A percentile compares a stretch with the other conserved stretches of the same genome.
Evolutionary conservation across 2,113 vertebrate species (phyloP).

Genomic region (Salvator merianae): DNA sequence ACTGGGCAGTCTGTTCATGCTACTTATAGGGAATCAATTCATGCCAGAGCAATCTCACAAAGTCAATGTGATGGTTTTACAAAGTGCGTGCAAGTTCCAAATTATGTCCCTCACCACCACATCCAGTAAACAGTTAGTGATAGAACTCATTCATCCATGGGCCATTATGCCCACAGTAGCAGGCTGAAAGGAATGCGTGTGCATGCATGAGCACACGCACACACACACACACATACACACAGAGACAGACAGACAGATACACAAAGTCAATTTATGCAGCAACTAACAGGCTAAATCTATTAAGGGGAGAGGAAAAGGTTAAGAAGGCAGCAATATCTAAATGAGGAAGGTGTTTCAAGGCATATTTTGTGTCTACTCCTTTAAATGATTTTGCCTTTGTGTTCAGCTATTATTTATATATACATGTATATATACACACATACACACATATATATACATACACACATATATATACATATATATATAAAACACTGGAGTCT

Average conservation of each 20-base stretch:
- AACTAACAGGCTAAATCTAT: constrained; percentile 27
- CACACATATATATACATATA: too few relatives aligned
- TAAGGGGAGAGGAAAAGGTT: not conserved
- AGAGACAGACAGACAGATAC: not conserved
- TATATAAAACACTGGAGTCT: not conserved
- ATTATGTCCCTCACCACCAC: constrained; percentile 39
- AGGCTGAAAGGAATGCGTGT: constrained; percentile 13
- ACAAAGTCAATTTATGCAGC: constrained; percentile 43
- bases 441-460: too few relatives aligned
- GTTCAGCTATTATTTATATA: too few relatives aligned
- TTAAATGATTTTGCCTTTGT: constrained; percentile 15
- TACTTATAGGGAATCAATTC: constrained; percentile 22
- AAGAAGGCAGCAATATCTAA: not conserved
- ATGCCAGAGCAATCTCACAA: constrained; percentile 36
- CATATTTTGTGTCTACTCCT: not conserved
- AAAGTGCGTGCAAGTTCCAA: constrained; percentile 32
- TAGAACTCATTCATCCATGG: constrained; percentile 47
- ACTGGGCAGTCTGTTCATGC: constrained; percentile 16
- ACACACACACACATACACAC: too few relatives aligned
- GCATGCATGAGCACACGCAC: too few relatives aligned
- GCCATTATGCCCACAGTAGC: constrained; percentile 35
- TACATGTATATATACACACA: too few relatives aligned
- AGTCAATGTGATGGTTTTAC: constrained; percentile 47
- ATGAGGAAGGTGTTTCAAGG: constrained; percentile 18
- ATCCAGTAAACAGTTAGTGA: constrained; percentile 49